These are phyloP conservation scores for Periophthalmus magnuspinnatus DNA, from an alignment of 2,797 vertebrate genomes.

Conservation along the genomic window DNA sequence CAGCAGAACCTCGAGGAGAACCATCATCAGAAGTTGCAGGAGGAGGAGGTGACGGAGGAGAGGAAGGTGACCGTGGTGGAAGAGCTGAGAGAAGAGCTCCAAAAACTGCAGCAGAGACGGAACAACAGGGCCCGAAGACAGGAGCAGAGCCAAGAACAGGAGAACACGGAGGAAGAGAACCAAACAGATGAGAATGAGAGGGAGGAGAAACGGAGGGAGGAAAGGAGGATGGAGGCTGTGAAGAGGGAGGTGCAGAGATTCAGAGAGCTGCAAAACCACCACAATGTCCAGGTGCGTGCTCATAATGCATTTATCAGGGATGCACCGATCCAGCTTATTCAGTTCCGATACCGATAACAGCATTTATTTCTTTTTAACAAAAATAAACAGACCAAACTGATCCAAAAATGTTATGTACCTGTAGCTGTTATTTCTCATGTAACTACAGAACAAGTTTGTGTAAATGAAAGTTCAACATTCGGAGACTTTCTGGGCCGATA, in stretches of 20 bases:
- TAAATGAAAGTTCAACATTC: too few species aligned
- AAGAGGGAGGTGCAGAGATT: slow-evolving; percentile 33
- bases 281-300: slow-evolving; percentile 46
- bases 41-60: slow-evolving; percentile 10
- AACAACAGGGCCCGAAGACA: neutral
- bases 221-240: slow-evolving; percentile 19
- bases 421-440: too few species aligned
- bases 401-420: too few species aligned
- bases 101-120: slow-evolving; percentile 31
- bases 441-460: too few species aligned
- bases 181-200: neutral
- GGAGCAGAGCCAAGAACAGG: neutral
- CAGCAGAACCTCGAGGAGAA: neutral
- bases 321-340: too few species aligned
- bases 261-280: slow-evolving; percentile 20
- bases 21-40: neutral
- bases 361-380: too few species aligned
- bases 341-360: too few species aligned
- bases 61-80: slow-evolving; percentile 34
- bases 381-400: too few species aligned
- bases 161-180: neutral
- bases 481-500: too few species aligned
- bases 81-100: slow-evolving; percentile 43
- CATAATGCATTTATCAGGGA: too few species aligned
- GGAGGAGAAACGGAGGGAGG: neutral